Evolutionary conservation across 2,888 invertebrate genomes (phyloP), one percentile per base, ranked within the genome.

Genomic region (Sinelater perroti): DNA sequence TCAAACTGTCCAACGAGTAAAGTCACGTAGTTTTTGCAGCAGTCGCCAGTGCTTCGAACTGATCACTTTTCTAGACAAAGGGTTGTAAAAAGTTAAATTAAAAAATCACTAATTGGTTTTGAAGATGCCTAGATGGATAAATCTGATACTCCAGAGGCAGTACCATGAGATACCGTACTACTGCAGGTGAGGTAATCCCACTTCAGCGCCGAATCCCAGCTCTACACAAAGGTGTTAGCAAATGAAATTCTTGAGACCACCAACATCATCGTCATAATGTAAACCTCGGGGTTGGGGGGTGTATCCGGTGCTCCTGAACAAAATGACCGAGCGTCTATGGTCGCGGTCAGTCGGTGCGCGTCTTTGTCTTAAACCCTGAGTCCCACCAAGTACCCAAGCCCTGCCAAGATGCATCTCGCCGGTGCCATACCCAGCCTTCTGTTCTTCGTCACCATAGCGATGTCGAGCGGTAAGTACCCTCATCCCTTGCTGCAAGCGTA

Each of bases 231-330:
- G 21, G 35, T 47, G 30, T 30, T 51, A 20, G 51, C 35, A 35
- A 53, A 53, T 42, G 24, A 35, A 31, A 51, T 40, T 51, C 45
- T 51, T 46, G 26, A 53, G 53, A 46, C 28, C 31, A 55, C 31
- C 55, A 55, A 8, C 30, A 44, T 30, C 28, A 44, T 38, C 54
- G 28, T 55, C 16, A 24, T 47, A 55, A 55, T 40, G 47, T 30
- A 40, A 40, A 18, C 8, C 28, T 28, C 26, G 59, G 63, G 42
- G 59, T 20, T 21, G 42, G 66, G 70, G 70, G 70, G 70, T 70
- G 70, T 69, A 71, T 72, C 71, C 72, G 71, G 72, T 67, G 65
- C 68, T 67, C 59, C 60, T 65, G 69, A 68, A 72, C 72, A 73
- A 72, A 72, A 73, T 70, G 69, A 70, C 66, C 68, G 68, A 61